A percentile compares a stretch with the other conserved stretches of the same genome.
Conservation (phyloP, 2,888 invertebrate species). For the Melieria omissa region DNA sequence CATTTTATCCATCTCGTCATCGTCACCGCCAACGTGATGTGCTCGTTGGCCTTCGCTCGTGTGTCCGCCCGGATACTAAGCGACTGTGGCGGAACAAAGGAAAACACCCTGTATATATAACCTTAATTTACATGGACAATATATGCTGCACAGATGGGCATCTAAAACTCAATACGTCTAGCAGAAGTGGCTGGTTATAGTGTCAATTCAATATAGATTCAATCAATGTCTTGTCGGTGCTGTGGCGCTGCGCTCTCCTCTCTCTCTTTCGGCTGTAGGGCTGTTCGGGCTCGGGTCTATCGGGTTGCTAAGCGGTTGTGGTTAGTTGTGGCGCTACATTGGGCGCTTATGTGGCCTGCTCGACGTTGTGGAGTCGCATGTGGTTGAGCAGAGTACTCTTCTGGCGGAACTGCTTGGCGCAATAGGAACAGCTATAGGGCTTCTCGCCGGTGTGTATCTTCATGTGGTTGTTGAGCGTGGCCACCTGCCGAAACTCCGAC, state of each 20-base stretch:
- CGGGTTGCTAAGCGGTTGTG: constrained; percentile 1
- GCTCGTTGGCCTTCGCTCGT: constrained; percentile 28
- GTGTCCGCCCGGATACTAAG: constrained; percentile 39
- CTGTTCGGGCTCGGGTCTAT: constrained; percentile 8
- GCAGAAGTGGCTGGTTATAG: constrained; percentile 18
- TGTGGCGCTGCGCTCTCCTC: not conserved
- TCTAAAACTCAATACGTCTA: constrained; percentile 33
- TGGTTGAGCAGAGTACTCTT: constrained; percentile 62
- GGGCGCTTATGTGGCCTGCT: constrained; percentile 8
- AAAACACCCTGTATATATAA: constrained; percentile 42
- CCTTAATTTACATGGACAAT: constrained; percentile 61
- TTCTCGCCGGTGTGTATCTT: constrained; percentile 63
- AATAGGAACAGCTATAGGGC: constrained; percentile 63
- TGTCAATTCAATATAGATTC: constrained; percentile 17
- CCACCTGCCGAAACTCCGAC: constrained; percentile 60
- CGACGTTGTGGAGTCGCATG: constrained; percentile 61
- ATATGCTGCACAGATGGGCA: constrained; percentile 60
- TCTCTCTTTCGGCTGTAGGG: constrained; percentile 5
- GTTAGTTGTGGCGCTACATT: too few species aligned
- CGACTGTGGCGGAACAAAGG: constrained; percentile 36
- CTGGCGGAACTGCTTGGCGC: constrained; percentile 62
- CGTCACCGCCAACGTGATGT: not conserved
- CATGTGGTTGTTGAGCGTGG: constrained; percentile 62
- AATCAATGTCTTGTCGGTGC: not conserved
- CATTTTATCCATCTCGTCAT: not conserved